Conservation (phyloP, 2,797 vertebrate genomes). For the Micromesistius poutassou region DNA sequence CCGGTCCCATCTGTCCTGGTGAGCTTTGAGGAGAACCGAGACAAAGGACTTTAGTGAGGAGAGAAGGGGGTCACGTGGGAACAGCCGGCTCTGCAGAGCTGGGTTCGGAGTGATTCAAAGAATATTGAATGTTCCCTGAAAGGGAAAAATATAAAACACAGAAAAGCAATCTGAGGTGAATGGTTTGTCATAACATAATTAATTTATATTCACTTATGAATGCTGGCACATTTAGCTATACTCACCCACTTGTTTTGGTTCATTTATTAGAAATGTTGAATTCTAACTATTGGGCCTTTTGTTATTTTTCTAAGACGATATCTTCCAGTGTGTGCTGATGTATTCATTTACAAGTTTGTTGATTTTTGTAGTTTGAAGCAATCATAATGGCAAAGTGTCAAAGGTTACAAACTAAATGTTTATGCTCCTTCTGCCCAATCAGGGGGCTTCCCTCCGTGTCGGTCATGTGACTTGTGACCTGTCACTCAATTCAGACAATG, state of each 20-base stretch:
- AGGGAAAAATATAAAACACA: not conserved
- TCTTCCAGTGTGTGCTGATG: not conserved
- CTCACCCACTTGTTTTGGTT: not conserved
- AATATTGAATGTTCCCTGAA: not conserved
- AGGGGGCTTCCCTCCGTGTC: not conserved
- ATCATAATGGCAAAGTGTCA: not conserved
- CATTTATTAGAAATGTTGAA: slow-evolving; percentile 3
- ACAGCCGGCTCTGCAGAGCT: not conserved
- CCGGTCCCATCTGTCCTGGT: not conserved
- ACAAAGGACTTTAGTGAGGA: not conserved
- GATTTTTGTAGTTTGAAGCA: slow-evolving; percentile 1
- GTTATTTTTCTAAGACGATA: not conserved
- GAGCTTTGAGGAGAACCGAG: not conserved
- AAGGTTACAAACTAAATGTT: not conserved
- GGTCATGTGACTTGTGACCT: not conserved
- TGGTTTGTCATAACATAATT: slow-evolving; percentile 6
- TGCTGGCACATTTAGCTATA: slow-evolving; percentile 6
- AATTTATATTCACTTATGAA: slow-evolving; percentile 7
- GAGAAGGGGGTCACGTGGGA: not conserved
- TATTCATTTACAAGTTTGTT: not conserved
- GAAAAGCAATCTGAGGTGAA: not conserved
- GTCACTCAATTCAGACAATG: not conserved
- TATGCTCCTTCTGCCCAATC: not conserved
- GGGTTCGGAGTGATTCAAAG: not conserved
- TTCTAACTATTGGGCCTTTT: not conserved